phyloP scores from a whole-genome alignment of 2,113 vertebrate species.

The Dissostichus mawsoni region DNA sequence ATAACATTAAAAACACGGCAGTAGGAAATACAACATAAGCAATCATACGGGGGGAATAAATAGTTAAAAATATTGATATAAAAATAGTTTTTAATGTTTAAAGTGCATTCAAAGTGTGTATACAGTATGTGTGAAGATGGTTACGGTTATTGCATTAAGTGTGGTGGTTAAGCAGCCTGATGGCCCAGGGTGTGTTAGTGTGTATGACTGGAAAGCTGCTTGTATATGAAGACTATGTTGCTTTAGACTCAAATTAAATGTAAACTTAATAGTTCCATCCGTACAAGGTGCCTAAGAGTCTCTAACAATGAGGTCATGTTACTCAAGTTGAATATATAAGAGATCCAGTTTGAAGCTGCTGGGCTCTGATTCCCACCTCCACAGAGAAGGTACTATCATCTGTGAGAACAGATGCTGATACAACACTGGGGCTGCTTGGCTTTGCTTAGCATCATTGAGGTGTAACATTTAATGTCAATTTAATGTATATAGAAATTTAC shows the following conservation, averaged over 20 bases:
- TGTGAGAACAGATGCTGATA: neutral
- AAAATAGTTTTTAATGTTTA: too few species aligned
- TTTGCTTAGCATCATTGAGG: neutral
- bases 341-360: neutral
- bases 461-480: neutral
- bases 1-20: too few species aligned
- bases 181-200: neutral
- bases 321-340: slow-evolving; percentile 28
- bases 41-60: too few species aligned
- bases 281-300: neutral
- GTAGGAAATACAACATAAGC: too few species aligned
- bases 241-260: too few species aligned
- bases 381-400: neutral
- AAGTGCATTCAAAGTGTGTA: too few species aligned
- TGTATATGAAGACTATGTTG: too few species aligned
- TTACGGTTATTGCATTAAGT: too few species aligned
- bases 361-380: neutral
- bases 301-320: neutral
- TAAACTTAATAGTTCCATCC: neutral
- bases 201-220: neutral
- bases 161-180: too few species aligned
- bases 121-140: too few species aligned
- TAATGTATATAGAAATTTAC: neutral
- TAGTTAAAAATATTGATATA: too few species aligned
- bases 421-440: neutral